phyloP scores from a whole-genome alignment of 2,797 vertebrate species.

The Mionectes olivaceus region DNA sequence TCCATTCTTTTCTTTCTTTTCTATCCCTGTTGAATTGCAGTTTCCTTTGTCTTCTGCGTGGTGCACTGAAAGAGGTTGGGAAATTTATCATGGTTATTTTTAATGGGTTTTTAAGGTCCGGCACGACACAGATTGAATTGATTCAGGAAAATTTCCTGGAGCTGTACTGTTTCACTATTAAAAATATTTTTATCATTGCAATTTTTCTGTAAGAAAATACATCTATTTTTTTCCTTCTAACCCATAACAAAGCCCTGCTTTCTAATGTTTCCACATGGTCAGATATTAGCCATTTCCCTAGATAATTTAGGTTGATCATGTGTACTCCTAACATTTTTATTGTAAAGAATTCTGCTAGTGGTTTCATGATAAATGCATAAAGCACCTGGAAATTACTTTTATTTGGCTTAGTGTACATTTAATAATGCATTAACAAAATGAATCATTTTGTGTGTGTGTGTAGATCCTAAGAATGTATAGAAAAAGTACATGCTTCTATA shows the following conservation, averaged over 20 bases:
- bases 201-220: constrained; percentile 37
- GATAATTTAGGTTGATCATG: constrained; percentile 55
- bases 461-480: neutral
- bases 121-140: constrained; percentile 8
- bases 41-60: constrained; percentile 56
- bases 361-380: constrained; percentile 44
- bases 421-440: constrained; percentile 59
- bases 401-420: constrained; percentile 33
- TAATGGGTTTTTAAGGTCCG: constrained; percentile 44
- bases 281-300: constrained; percentile 58
- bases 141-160: constrained; percentile 55
- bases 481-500: neutral
- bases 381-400: constrained; percentile 41
- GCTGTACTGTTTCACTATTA: constrained; percentile 26
- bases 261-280: constrained; percentile 47
- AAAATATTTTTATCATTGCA: constrained; percentile 42
- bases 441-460: neutral
- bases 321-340: constrained; percentile 33
- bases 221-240: neutral
- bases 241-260: constrained; percentile 15
- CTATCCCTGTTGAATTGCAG: constrained; percentile 42
- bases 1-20: constrained; percentile 24
- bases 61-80: constrained; percentile 39
- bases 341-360: constrained; percentile 39
- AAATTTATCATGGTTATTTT: constrained; percentile 62